Percentiles rank a stretch among this genome's conserved stretches.
These are phyloP conservation scores for Eumacrocentrus americanus DNA, from an alignment of 2,888 invertebrate species.

Conservation along the genomic window DNA sequence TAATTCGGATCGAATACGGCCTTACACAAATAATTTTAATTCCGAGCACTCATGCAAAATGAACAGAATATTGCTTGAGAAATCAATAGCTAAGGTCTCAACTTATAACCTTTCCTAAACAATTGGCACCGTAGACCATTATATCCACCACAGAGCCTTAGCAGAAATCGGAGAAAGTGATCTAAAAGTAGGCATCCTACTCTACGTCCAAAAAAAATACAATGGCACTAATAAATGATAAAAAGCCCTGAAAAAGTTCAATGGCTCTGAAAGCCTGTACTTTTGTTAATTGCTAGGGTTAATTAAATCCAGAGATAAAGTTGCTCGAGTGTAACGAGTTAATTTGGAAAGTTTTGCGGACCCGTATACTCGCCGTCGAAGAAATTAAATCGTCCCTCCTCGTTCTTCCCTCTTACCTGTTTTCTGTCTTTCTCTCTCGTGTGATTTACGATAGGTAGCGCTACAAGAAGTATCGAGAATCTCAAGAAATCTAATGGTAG, in stretches of 20 bases:
- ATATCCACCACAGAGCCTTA: too few species aligned
- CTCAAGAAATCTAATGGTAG: neutral
- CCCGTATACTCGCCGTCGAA: conserved; percentile 25
- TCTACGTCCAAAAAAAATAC: neutral
- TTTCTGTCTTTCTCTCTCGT: neutral
- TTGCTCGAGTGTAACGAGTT: conserved; percentile 37
- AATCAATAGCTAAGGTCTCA: too few species aligned
- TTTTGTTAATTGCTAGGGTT: conserved; percentile 42
- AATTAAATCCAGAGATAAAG: conserved; percentile 44
- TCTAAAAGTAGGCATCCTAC: neutral
- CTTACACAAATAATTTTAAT: too few species aligned
- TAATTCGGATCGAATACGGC: too few species aligned
- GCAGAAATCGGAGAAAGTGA: too few species aligned
- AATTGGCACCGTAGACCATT: too few species aligned
- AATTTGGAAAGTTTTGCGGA: conserved; percentile 36
- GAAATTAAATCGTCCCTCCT: conserved; percentile 33
- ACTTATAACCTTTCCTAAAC: too few species aligned
- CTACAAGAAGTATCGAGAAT: conserved; percentile 3
- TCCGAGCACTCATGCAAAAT: too few species aligned
- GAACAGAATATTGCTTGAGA: too few species aligned
- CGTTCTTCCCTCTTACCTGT: too few species aligned
- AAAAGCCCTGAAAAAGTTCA: conserved; percentile 23
- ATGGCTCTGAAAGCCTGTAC: neutral
- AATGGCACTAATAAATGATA: conserved; percentile 27
- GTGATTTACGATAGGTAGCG: conserved; percentile 1